Evolutionary conservation across 2,797 vertebrate species (phyloP), one percentile per base, ranked within the genome.

Genomic region (Enteromius anoplus): DNA sequence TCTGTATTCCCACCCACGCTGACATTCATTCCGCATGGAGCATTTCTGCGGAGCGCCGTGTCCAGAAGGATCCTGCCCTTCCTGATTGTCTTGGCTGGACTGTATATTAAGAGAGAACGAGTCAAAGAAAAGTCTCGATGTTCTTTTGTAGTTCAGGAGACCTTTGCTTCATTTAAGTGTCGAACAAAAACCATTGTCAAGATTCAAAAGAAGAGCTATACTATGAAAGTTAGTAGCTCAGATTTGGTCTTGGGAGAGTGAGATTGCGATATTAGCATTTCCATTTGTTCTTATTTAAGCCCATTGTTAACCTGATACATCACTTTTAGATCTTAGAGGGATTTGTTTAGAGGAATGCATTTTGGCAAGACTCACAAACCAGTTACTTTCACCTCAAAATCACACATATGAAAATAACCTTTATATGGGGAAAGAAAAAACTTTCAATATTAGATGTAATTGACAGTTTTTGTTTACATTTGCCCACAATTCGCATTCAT

Each of bases 61-160:
- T 78, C 73, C 85, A 80, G 49, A 45, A 55, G 73, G 78, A 87
- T 55, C 78, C 73, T 34, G 29, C 64, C n/a, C 76, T 42, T 75
- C 68, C 17, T 3, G 37, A 19, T 66, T 69, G 26, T 58, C 8
- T 2, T 40, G 45, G 42, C 55, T 62, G 23, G 26, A 60, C 9
- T 71, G 17, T 80, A 62, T 37, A 73, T 64, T 8, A 29, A 6
- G 26, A 80, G 21, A 78, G 14, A 62, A 15, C 3, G 23, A 45
- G 64, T 47, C 42, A 12, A 73, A 53, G 32, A 21, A 32, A 32
- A 51, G 42, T 49, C 8, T 26, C 7, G 0, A 58, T 58, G 23
- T 62, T 62, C 58, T 62, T 62, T 62, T 15, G 23, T 3, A 62
- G 5, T 62, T 62, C 26, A 29, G 15, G 4, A 23, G 37, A 21